Evolutionary conservation across 2,797 vertebrate genomes (phyloP).

Genomic region (Oreonectes daqikongensis): DNA sequence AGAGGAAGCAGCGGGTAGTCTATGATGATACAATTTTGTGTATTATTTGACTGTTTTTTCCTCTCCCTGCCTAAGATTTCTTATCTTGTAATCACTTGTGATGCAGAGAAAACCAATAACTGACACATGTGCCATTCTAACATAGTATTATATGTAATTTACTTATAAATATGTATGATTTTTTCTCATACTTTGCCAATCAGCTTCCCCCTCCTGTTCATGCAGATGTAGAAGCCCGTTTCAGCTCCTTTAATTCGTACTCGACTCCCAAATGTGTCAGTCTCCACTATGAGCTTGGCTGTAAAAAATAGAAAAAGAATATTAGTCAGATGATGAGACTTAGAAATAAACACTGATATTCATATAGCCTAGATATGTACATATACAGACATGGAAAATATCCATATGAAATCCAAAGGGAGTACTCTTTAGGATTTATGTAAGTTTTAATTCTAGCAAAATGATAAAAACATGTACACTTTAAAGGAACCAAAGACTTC

Average conservation of each 20-base stretch:
- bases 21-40: neutral
- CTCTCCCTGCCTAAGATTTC: neutral
- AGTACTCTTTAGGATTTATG: conserved; percentile 70
- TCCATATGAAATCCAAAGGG: conserved; percentile 59
- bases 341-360: neutral
- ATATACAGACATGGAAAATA: conserved; percentile 46
- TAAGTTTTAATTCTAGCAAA: conserved; percentile 58
- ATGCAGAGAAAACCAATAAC: neutral
- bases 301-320: conserved; percentile 18
- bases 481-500: conserved; percentile 60
- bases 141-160: neutral
- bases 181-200: conserved; percentile 85
- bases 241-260: conserved; percentile 92
- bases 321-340: conserved; percentile 27
- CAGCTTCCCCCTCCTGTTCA: conserved; percentile 90
- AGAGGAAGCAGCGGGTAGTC: neutral
- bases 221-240: conserved; percentile 91
- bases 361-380: conserved; percentile 60
- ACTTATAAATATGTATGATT: conserved; percentile 13
- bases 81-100: neutral
- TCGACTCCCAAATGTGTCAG: conserved; percentile 90
- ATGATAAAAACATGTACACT: conserved; percentile 75
- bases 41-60: neutral
- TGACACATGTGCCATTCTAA: too few relatives aligned
- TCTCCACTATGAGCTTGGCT: conserved; percentile 94